Evolutionary conservation across 1,140 invertebrate species (phyloP), one percentile per base, ranked within the genome.

Genomic region (Nephila pilipes): DNA sequence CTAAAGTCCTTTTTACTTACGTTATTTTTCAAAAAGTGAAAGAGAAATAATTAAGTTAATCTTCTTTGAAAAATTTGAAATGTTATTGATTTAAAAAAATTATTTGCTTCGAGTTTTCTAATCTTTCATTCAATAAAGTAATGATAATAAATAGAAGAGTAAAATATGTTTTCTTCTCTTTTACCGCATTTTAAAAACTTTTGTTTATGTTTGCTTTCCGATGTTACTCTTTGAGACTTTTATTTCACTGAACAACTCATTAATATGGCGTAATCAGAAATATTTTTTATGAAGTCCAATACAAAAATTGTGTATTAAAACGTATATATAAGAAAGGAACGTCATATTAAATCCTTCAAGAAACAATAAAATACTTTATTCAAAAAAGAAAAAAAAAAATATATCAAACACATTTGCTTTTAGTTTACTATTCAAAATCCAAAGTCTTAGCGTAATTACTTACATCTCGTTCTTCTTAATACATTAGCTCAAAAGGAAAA

Each of bases 321-420:
- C 25, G 36, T 3, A 32, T 18, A 75, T 36, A 46, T 10, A 5
- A n/a, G 38, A 81, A 81, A 81, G 18, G 22, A 46, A 25, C 46
- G 75, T 54, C 38, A 55, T 54, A 81, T 81, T 81, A 81, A 81
- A 81, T 81, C 46, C 46, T 54, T 81, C 38, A 81, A 22, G 36
- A 81, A 25, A 25, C n/a, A 25, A 25, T 81, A 75, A 75, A 75
- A 32, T 36, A 18, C 29, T 20, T 75, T 75, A 75, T 75, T 36
- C 18, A 16, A 55, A 83, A n/a, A 29, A 75, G 25, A 75, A 81
- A n/a, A 38, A 22, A 54, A 55, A 83, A 85, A 25, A 55, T 0
- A 81, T n/a, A 81, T 54, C 80, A 25, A 55, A 18, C 38, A n/a
- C 63, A 88, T 90, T 80, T 90, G 69, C 75, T 65, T 90, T 90